phyloP scores from a whole-genome alignment of 2,113 vertebrate species.

The Lepisosteus oculatus region DNA sequence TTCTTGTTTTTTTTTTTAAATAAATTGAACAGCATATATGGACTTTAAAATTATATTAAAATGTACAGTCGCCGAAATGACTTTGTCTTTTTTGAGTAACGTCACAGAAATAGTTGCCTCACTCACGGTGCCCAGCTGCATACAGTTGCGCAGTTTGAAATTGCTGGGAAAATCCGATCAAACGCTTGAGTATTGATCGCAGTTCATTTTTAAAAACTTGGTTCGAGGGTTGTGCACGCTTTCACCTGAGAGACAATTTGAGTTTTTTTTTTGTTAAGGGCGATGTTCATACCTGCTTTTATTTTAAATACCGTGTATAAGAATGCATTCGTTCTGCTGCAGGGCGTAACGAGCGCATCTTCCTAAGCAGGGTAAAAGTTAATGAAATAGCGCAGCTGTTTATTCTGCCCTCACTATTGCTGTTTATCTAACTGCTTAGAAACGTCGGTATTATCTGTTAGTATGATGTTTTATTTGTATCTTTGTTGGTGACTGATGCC shows the following conservation, averaged over 20 bases:
- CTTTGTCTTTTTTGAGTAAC: too few species aligned
- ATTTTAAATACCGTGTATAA: background rate
- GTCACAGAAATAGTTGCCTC: too few species aligned
- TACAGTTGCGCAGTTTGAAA: too few species aligned
- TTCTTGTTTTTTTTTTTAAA: too few species aligned
- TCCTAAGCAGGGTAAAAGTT: background rate
- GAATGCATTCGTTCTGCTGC: conserved; percentile 4
- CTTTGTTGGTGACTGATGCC: background rate
- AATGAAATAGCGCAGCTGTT: background rate
- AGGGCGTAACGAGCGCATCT: conserved; percentile 13
- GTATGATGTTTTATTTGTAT: background rate
- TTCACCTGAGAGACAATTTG: background rate
- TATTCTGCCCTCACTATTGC: background rate
- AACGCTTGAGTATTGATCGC: too few species aligned
- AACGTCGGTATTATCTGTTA: background rate
- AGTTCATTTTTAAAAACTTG: too few species aligned
- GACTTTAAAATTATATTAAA: too few species aligned
- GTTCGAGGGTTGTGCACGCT: too few species aligned
- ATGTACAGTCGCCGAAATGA: too few species aligned
- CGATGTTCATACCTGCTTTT: background rate
- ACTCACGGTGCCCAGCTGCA: too few species aligned
- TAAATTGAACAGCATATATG: too few species aligned
- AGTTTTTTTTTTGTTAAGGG: background rate
- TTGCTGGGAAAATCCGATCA: too few species aligned
- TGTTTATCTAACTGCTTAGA: background rate